Conservation (phyloP, 2,113 vertebrate genomes). For the Aythya baeri region DNA sequence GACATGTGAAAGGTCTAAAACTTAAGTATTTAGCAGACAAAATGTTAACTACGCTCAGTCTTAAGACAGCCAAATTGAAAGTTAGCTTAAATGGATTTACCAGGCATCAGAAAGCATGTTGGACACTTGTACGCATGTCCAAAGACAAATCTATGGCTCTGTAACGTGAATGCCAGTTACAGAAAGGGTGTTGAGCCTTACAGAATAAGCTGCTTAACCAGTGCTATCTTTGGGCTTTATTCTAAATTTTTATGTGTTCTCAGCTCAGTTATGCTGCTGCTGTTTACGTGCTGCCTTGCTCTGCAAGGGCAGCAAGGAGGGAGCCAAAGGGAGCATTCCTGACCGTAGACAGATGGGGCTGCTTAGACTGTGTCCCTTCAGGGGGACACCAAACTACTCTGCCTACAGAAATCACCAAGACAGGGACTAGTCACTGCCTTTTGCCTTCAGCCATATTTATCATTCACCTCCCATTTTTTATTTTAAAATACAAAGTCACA, state of each 20-base stretch:
- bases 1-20: background rate
- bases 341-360: background rate
- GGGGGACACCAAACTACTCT: too few species aligned
- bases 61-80: background rate
- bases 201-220: background rate
- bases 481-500: background rate
- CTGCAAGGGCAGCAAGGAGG: background rate
- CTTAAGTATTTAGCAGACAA: background rate
- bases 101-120: background rate
- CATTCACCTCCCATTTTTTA: background rate
- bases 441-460: background rate
- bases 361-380: too few species aligned
- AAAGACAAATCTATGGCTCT: background rate
- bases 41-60: background rate
- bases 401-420: background rate
- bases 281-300: rapidly evolving
- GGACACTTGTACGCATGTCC: rapidly evolving
- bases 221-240: background rate
- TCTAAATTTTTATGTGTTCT: background rate
- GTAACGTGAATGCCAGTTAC: rapidly evolving
- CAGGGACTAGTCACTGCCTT: background rate
- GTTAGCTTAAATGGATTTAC: background rate
- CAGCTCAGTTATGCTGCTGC: too few species aligned
- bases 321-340: background rate
- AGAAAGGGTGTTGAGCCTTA: background rate